phyloP scores from a whole-genome alignment of 2,113 vertebrate species.

The Hiodon alosoides region DNA sequence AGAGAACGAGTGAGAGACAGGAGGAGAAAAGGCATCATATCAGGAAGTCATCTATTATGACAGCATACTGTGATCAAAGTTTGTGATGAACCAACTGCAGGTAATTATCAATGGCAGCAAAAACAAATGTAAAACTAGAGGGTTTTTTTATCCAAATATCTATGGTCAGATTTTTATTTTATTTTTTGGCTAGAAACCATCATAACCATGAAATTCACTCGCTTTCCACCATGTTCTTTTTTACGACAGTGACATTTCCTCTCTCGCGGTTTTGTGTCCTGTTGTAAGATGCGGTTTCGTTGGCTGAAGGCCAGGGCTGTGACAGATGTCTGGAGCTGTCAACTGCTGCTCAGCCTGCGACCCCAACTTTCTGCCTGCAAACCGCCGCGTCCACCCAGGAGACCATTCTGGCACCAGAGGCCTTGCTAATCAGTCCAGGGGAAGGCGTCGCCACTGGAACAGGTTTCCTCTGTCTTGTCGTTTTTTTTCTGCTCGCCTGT shows the following conservation, averaged over 20 bases:
- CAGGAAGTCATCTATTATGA: conserved; percentile 23
- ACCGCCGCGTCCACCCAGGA: not conserved
- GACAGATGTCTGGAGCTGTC: conserved; percentile 7
- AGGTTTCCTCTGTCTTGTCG: not conserved
- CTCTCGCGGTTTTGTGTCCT: conserved; percentile 16
- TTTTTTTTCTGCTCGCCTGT: conserved; percentile 4
- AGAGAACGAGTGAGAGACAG: not conserved
- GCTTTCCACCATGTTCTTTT: not conserved
- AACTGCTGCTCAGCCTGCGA: not conserved
- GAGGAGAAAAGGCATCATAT: not conserved
- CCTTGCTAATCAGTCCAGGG: not conserved
- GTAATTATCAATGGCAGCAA: conserved; percentile 26
- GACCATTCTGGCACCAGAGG: not conserved
- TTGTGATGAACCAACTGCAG: conserved; percentile 11
- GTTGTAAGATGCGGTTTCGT: conserved; percentile 4
- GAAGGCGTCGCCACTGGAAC: not conserved
- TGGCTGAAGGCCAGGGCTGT: conserved; percentile 4
- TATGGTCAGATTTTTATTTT: conserved; percentile 26
- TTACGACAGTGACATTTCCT: conserved; percentile 10
- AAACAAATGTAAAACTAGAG: conserved; percentile 11
- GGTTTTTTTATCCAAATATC: conserved; percentile 21
- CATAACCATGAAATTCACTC: conserved; percentile 10
- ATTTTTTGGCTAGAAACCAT: conserved; percentile 19
- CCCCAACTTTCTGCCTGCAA: not conserved
- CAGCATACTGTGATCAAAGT: conserved; percentile 13